Base-by-base conservation (phyloP, 2,113 vertebrate species). In the Charina bottae region DNA sequence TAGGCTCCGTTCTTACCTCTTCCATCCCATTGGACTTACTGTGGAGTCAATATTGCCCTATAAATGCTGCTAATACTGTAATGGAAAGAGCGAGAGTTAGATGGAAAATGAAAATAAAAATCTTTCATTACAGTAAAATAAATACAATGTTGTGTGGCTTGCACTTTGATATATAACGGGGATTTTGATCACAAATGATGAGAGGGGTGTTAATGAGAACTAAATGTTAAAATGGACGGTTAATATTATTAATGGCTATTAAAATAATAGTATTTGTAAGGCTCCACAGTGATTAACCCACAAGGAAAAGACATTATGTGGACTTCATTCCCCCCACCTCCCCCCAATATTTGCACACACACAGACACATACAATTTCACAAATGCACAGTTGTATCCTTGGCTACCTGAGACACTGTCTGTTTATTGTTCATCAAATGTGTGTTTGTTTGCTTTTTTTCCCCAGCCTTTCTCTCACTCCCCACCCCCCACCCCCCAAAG, bases 191-290 rank as follows among this genome's bases (percentile, higher is more conserved):
- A 92, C 84, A 56, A 92, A 91, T 56, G 89, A 24, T 26, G 68
- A 90, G 92, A 93, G 89, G 85, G 24, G 89, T 88, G 62, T 59
- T 94, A 62, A 84, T 59, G 93, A 93, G 92, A 96, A 96, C 95
- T 90, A 96, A 93, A 93, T 92, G 88, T 90, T 93, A 93, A 95
- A 96, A 96, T 0, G 0, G 21, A 93, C 83, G 56, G 17, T 88
- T 94, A 78, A 94, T 95, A 96, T 93, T 95, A 93, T 93, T 95
- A 93, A 93, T 83, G 89, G 72, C 93, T 95, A 95, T 96, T 95
- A 96, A 93, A 90, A 26, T 90, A 88, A 92, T 93, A 93, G 56
- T 94, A 92, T 95, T 72, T 86, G 72, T 60, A 84, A 92, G 90
- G 94, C 95, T 95, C 95, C 93, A 93, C 83, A 91, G 93, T 94